Base-by-base conservation (phyloP, 2,888 invertebrate genomes). In the Carabus problematicus region DNA sequence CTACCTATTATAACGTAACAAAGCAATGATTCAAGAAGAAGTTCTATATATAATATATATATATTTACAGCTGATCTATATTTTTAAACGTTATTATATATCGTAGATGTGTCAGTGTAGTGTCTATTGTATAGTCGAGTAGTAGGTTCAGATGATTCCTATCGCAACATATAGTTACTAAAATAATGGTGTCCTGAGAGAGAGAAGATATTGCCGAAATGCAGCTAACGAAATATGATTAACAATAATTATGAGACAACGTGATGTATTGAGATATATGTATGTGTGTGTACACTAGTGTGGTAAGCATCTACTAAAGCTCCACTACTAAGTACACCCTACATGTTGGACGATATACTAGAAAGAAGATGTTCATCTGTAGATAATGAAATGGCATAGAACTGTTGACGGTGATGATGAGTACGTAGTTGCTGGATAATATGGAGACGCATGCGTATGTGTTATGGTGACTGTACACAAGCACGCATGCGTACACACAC, bases 91-190 rank as follows among this genome's bases (percentile, higher is more conserved):
- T 78, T 80, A 79, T 79, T 61, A 77, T 74, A 75, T 76, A 75
- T 75, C 76, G 77, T 80, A 81, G 79, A 76, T 80, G 79, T 80
- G 79, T 80, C 79, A 79, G 77, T 80, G 79, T 80, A 79, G 78
- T 68, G 56, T 61, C 64, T 78, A 79, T 78, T 78, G 78, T 79
- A 79, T 80, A 81, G 80, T 79, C 77, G 80, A 80, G 78, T 81
- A 80, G 80, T 79, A 79, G 71, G 68, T 64, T 68, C 71, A 67
- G 70, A 67, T 70, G 81, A 81, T 81, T 82, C 82, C 82, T 82
- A 82, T 81, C 79, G 82, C 82, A 82, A 82, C 82, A 80, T 80
- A 82, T 82, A 83, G 82, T 83, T 82, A 82, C 82, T 82, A 82
- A 76, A 77, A 78, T 19, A 70, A 71, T 59, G 45, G 40, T 41